A percentile compares a stretch with the other conserved stretches of the same genome.
These are phyloP conservation scores for Notechis scutatus DNA, from an alignment of 2,113 vertebrate genomes.

Conservation along the genomic window DNA sequence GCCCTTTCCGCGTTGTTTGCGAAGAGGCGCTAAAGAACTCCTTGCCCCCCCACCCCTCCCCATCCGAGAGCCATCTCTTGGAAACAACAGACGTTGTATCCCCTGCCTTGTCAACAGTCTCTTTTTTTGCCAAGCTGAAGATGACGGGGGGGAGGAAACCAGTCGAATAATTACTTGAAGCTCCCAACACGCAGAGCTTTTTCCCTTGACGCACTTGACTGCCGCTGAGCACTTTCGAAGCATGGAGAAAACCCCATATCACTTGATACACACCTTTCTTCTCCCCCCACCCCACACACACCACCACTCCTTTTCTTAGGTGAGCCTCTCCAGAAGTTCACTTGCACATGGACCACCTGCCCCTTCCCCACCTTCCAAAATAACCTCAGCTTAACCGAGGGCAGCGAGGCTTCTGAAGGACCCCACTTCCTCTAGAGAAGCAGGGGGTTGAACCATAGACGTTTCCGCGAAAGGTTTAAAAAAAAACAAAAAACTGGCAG, in stretches of 20 bases:
- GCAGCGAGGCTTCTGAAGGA: not conserved
- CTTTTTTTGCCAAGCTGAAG: conserved; percentile 17
- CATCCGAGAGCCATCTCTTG: not conserved
- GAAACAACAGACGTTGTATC: not conserved
- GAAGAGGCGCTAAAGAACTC: not conserved
- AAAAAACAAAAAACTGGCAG: not conserved
- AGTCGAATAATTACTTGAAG: conserved; percentile 66
- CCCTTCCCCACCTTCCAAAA: not conserved
- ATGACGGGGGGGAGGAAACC: not conserved
- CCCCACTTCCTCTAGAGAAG: not conserved
- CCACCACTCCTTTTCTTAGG: conserved; percentile 12
- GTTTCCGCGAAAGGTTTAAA: not conserved
- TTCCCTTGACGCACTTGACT: conserved; percentile 66
- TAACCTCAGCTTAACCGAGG: not conserved
- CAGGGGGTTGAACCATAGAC: conserved; percentile 10
- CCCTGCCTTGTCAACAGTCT: not conserved
- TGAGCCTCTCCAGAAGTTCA: conserved; percentile 9
- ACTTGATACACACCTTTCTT: not conserved
- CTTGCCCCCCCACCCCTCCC: no score
- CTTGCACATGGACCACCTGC: not conserved
- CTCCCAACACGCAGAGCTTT: conserved; percentile 66
- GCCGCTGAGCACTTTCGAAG: conserved; percentile 58
- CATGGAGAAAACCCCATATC: not conserved
- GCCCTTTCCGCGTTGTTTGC: not conserved
- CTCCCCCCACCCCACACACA: not conserved